Conservation (phyloP, 2,888 invertebrate genomes). For the Pristionchus fissidentatus region DNA sequence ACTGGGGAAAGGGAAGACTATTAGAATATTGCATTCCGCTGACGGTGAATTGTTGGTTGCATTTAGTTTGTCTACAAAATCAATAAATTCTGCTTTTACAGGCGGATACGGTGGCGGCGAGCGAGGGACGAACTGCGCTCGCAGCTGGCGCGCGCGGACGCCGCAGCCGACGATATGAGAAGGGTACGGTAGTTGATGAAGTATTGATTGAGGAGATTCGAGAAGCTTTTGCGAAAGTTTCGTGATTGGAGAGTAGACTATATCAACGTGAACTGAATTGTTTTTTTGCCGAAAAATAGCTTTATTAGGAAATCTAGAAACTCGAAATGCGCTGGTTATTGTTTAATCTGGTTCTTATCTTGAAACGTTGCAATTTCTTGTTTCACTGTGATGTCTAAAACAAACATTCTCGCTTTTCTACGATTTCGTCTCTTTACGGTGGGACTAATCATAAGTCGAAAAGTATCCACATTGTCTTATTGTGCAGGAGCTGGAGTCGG, state of each 20-base stretch:
- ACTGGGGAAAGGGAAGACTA: too few relatives aligned
- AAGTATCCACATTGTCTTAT: neutral
- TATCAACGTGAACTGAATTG: too few relatives aligned
- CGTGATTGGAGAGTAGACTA: neutral
- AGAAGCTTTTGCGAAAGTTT: too few relatives aligned
- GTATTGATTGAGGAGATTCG: too few relatives aligned
- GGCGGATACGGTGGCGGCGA: constrained; percentile 51
- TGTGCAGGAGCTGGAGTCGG: constrained; percentile 35
- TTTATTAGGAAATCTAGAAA: too few relatives aligned
- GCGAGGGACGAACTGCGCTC: constrained; percentile 66
- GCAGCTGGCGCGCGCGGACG: constrained; percentile 66
- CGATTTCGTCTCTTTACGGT: neutral
- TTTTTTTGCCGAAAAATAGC: too few relatives aligned
- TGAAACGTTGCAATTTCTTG: too few relatives aligned
- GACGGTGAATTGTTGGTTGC: too few relatives aligned
- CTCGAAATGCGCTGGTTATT: too few relatives aligned
- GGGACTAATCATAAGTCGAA: neutral
- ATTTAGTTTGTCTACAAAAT: neutral
- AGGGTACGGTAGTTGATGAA: constrained; percentile 49
- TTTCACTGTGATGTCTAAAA: too few relatives aligned
- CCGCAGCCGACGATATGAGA: constrained; percentile 64
- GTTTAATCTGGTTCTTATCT: too few relatives aligned
- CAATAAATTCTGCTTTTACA: neutral
- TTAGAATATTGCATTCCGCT: too few relatives aligned
- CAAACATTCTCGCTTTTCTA: neutral